Base-by-base conservation (phyloP, 2,888 invertebrate genomes). In the Cenopis cana region DNA sequence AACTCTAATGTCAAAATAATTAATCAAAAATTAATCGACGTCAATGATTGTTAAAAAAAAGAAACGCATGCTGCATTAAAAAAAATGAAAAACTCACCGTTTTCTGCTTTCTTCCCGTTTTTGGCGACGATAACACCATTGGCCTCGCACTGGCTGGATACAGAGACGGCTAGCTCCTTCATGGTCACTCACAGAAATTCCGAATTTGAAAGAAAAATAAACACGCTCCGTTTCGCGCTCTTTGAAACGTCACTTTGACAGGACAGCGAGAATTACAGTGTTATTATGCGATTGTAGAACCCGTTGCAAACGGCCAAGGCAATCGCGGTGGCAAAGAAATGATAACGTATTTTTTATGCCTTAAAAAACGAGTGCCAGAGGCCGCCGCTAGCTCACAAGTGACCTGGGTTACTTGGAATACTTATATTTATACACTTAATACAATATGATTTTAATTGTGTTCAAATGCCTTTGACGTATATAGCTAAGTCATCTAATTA, bases 231-330 rank as follows among this genome's bases (percentile, higher is more conserved):
- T 76, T 89, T 88, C 85, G 87, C 91, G 91, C 89, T 85, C 81
- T 88, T 86, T 85, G 75, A 82, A 84, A 89, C 87, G 91, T 91
- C 91, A 91, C 89, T 90, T 88, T 89, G 89, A 89, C 89, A 89
- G 80, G 75, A 76, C 76, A 75, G 55, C 66, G 50, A 66, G 54
- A 52, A 46, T 10, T 54, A 60, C 59, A 70, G 59, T 54, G 69
- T 9, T 65, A 59, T 69, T 65, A 60, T 46, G 36, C 59, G 65
- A 46, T 46, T 56, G 29, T 52, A 49, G 52, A 82, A 82, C 84
- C 78, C 74, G 83, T 82, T 81, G 79, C 79, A 73, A 76, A 82
- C 81, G 82, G 85, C 84, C 91, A 91, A 92, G 91, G 92, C 82
- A 75, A 89, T 78, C 82, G 74, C 82, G 82, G 77, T 81, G 70